Percentiles rank a stretch among this genome's conserved stretches.
These are phyloP conservation scores for Brachyalestes nurse DNA, from an alignment of 2,797 vertebrate species.

Conservation along the genomic window DNA sequence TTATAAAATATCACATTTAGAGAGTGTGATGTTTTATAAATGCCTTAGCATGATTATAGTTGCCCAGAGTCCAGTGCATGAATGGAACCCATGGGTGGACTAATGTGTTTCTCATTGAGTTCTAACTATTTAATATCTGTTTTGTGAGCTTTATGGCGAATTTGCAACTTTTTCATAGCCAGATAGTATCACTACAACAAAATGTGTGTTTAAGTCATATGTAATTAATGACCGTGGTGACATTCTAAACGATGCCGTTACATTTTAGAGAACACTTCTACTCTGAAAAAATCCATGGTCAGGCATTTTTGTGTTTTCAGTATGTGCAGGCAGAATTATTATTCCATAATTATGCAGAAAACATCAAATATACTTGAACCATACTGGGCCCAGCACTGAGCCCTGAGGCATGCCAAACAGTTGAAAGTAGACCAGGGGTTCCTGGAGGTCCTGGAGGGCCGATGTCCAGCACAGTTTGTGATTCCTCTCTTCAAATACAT, in stretches of 20 bases:
- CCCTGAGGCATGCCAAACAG: conserved; percentile 6
- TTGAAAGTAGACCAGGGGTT: background rate
- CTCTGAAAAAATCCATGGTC: background rate
- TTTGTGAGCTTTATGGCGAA: no score
- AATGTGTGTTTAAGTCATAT: background rate
- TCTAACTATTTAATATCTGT: no score
- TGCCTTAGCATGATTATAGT: conserved; percentile 9
- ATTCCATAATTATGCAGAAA: background rate
- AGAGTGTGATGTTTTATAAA: conserved; percentile 19
- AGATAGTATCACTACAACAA: background rate
- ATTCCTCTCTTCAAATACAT: no score
- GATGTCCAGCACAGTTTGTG: background rate
- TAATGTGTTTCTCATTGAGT: no score
- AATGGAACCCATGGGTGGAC: no score
- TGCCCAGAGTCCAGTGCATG: background rate
- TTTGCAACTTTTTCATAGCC: no score
- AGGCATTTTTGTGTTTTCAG: background rate
- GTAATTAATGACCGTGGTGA: background rate
- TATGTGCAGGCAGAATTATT: background rate
- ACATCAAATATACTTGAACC: background rate
- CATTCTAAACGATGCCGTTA: background rate
- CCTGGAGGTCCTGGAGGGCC: no score
- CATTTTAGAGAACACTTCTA: background rate
- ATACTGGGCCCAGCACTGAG: background rate
- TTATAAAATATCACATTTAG: background rate